Percentiles rank a stretch among this genome's conserved stretches.
Conservation (phyloP, 2,888 invertebrate genomes). For the Oligia strigilis region DNA sequence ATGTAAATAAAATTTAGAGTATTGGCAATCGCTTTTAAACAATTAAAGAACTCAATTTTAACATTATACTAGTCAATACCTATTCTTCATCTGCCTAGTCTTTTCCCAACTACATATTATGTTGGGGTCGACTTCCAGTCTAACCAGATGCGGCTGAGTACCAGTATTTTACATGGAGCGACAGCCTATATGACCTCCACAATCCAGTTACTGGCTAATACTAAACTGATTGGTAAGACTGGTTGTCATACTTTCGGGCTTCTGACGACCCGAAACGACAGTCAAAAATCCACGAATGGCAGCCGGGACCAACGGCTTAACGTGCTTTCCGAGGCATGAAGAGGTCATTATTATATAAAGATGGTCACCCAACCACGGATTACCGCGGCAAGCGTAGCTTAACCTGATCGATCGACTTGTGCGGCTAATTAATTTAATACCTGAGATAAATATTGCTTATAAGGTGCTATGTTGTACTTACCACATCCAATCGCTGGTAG, state of each 20-base stretch:
- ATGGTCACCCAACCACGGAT: not conserved
- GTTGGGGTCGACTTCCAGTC: not conserved
- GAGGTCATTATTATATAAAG: not conserved
- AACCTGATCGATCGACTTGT: not conserved
- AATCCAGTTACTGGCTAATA: not conserved
- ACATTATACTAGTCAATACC: not conserved
- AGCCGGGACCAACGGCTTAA: not conserved
- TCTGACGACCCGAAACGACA: not conserved
- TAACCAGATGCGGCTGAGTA: not conserved
- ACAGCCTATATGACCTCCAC: not conserved
- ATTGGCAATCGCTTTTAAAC: not conserved
- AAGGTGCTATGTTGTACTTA: constrained; percentile 58
- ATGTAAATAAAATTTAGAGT: not conserved
- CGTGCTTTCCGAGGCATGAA: not conserved
- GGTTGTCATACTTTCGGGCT: not conserved
- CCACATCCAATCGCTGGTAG: constrained; percentile 78
- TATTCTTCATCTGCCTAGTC: not conserved
- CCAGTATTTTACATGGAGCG: not conserved
- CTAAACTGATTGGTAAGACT: not conserved
- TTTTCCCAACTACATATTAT: not conserved
- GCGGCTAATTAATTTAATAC: no score
- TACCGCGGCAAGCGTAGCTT: not conserved
- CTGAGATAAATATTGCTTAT: not conserved
- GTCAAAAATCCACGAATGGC: not conserved
- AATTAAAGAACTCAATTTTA: not conserved